Percentiles rank a stretch among this genome's conserved stretches.
phyloP scores from a whole-genome alignment of 2,797 vertebrate species.

The Artibeus jamaicensis region DNA sequence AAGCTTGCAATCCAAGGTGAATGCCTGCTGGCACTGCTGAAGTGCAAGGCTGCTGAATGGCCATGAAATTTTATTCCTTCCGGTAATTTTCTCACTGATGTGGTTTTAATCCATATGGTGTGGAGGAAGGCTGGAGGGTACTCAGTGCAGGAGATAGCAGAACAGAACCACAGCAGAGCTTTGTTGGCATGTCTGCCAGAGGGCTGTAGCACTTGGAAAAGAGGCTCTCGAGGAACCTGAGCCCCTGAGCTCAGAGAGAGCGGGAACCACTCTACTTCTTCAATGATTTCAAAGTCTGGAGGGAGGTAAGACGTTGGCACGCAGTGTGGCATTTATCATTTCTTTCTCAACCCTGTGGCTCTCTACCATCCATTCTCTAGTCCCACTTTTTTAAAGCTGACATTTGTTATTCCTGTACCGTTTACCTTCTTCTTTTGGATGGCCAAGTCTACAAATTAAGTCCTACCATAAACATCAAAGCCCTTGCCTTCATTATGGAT shows the following conservation, averaged over 20 bases:
- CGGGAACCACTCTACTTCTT: background rate
- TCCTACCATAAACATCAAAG: background rate
- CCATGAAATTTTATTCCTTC: constrained; percentile 33
- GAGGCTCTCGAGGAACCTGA: background rate
- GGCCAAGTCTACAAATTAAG: background rate
- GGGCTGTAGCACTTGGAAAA: background rate
- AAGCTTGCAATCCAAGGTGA: background rate
- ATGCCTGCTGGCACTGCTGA: background rate
- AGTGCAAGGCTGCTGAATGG: constrained; percentile 7
- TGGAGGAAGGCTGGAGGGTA: constrained; percentile 13
- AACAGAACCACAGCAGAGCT: background rate
- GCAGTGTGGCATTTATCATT: background rate
- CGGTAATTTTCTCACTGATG: constrained; percentile 24
- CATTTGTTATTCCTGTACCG: background rate
- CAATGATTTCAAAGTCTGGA: background rate
- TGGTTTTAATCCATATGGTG: constrained; percentile 36
- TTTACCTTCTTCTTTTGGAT: background rate
- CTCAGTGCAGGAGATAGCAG: background rate
- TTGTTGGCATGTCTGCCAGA: background rate
- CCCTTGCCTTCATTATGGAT: background rate
- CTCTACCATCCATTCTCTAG: background rate
- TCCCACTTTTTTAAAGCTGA: background rate
- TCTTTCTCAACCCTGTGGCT: background rate
- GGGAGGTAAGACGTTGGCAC: background rate
- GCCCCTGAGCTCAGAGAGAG: background rate